Evolutionary conservation across 2,113 vertebrate genomes (phyloP).

Genomic region (Macaca nemestrina): DNA sequence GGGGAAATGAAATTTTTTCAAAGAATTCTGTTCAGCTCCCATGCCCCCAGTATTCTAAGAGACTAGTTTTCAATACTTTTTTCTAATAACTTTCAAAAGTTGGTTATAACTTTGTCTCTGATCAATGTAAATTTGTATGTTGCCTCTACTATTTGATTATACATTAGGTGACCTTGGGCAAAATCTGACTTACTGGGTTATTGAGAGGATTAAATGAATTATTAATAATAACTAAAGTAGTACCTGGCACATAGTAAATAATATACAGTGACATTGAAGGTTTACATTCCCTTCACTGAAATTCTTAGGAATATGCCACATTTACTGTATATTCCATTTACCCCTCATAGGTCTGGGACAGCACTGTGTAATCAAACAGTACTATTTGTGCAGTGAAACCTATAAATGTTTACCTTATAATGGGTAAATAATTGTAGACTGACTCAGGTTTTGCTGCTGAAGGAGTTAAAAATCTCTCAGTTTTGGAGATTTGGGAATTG

Average conservation of each 20-base stretch:
- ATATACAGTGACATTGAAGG: neutral
- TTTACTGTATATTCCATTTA: neutral
- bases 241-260: neutral
- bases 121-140: neutral
- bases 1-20: neutral
- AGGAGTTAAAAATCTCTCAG: neutral
- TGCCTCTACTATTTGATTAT: neutral
- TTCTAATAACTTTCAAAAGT: neutral
- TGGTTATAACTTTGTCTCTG: neutral
- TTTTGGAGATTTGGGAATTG: neutral
- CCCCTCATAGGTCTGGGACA: neutral
- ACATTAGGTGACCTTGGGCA: neutral
- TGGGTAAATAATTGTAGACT: neutral
- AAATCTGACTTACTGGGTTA: neutral
- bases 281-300: neutral
- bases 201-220: constrained; percentile 11
- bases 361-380: neutral
- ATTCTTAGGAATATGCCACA: neutral
- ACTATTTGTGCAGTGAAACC: neutral
- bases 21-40: constrained; percentile 6
- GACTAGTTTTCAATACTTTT: neutral
- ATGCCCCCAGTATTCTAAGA: neutral
- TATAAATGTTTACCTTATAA: neutral
- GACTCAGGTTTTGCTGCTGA: neutral
- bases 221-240: neutral